Conservation (phyloP, 1,140 invertebrate species). For the Nasonia vitripennis region DNA sequence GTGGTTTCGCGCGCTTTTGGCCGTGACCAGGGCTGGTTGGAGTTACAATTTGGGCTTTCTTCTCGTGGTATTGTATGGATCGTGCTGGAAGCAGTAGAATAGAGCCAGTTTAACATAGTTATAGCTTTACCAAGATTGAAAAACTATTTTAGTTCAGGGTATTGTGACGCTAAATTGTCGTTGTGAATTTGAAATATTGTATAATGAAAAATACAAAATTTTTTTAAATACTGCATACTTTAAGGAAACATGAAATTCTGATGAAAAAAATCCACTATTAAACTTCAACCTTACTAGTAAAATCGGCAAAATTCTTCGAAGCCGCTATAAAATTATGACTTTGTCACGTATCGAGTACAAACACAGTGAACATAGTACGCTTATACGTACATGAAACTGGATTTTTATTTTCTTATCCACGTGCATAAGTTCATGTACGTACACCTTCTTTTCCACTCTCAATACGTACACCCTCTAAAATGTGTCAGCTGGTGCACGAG, state of each 20-base stretch:
- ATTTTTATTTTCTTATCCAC: slow-evolving; percentile 21
- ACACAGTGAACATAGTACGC: neutral
- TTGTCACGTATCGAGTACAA: slow-evolving; percentile 5
- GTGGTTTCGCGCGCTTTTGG: neutral
- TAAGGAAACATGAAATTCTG: too few species aligned
- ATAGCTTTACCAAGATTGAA: too few species aligned
- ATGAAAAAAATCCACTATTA: too few species aligned
- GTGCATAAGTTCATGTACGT: neutral
- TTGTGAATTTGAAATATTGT: too few species aligned
- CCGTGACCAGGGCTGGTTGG: neutral
- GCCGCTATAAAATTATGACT: neutral
- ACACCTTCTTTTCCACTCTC: neutral
- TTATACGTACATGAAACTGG: neutral
- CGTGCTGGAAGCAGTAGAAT: too few species aligned
- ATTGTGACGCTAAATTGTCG: too few species aligned
- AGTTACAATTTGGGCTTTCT: neutral
- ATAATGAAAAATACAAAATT: too few species aligned
- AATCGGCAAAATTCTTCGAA: too few species aligned
- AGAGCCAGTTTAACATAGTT: too few species aligned
- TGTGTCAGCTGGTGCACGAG: neutral
- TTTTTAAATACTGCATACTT: too few species aligned
- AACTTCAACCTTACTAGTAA: too few species aligned
- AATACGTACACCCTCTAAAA: neutral
- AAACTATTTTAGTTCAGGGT: too few species aligned
- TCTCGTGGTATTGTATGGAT: neutral